A percentile compares a stretch with the other conserved stretches of the same genome.
These are phyloP conservation scores for Pontoporia blainvillei DNA, from an alignment of 2,113 vertebrate species.

Conservation along the genomic window DNA sequence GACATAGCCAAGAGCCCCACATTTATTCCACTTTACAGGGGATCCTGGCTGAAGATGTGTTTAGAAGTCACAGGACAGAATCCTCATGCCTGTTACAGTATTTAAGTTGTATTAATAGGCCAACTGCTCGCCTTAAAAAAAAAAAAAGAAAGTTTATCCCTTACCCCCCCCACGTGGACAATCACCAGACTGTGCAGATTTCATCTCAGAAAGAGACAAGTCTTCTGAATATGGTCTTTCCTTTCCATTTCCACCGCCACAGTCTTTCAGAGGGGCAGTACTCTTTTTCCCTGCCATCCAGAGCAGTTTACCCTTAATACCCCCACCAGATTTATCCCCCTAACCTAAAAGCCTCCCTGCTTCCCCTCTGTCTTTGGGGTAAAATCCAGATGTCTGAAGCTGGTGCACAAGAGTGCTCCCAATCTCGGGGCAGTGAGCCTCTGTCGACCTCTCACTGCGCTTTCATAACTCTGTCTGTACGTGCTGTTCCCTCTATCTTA, in stretches of 20 bases:
- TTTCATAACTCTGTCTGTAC: neutral
- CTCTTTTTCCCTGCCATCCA: neutral
- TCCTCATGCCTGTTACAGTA: neutral
- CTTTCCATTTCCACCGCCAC: neutral
- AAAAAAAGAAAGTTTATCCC: neutral
- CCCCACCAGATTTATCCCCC: neutral
- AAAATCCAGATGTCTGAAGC: neutral
- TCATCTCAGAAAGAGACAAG: neutral
- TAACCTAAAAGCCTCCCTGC: neutral
- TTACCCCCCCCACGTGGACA: neutral
- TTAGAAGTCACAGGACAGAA: neutral
- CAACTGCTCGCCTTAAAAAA: neutral
- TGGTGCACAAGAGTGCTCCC: neutral
- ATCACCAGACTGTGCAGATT: neutral
- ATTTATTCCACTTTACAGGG: neutral
- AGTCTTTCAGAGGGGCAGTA: neutral
- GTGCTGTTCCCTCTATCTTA: neutral
- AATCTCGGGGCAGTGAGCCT: neutral
- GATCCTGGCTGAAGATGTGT: neutral
- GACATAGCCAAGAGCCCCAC: neutral
- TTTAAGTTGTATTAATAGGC: neutral
- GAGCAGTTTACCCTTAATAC: neutral
- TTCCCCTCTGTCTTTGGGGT: neutral
- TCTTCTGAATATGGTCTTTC: neutral
- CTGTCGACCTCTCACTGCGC: neutral